These are phyloP conservation scores for Ophioninae sp. DNA, from an alignment of 2,888 invertebrate genomes.

Conservation along the genomic window DNA sequence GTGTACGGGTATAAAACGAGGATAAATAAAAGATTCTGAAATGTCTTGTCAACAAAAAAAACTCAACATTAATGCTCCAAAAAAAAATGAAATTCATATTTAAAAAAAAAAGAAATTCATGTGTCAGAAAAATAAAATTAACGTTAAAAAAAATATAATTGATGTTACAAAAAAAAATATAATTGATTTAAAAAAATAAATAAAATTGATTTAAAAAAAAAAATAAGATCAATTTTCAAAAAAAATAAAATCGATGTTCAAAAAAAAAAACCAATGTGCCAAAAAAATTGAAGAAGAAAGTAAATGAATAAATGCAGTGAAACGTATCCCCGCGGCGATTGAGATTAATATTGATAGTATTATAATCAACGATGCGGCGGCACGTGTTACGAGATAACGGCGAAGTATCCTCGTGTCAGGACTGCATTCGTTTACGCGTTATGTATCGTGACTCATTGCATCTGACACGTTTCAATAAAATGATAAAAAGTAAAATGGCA, in stretches of 20 bases:
- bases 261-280: background rate
- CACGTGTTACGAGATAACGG: slow-evolving; percentile 40
- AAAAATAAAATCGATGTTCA: background rate
- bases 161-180: too few species aligned
- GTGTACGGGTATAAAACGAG: too few species aligned
- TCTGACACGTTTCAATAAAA: slow-evolving; percentile 30
- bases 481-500: background rate
- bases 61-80: too few species aligned
- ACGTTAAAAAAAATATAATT: too few species aligned
- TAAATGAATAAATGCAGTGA: background rate
- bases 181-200: too few species aligned
- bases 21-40: too few species aligned
- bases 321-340: background rate
- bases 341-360: slow-evolving; percentile 29
- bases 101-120: too few species aligned
- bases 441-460: slow-evolving; percentile 51
- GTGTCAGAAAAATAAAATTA: too few species aligned
- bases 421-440: slow-evolving; percentile 28
- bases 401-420: slow-evolving; percentile 17
- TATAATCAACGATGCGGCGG: slow-evolving; percentile 6
- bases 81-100: too few species aligned
- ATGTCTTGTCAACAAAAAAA: too few species aligned
- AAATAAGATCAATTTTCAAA: too few species aligned
- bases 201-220: too few species aligned
- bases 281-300: background rate